Conservation (phyloP, 2,113 vertebrate genomes). For the Ceuthmochares aereus region DNA sequence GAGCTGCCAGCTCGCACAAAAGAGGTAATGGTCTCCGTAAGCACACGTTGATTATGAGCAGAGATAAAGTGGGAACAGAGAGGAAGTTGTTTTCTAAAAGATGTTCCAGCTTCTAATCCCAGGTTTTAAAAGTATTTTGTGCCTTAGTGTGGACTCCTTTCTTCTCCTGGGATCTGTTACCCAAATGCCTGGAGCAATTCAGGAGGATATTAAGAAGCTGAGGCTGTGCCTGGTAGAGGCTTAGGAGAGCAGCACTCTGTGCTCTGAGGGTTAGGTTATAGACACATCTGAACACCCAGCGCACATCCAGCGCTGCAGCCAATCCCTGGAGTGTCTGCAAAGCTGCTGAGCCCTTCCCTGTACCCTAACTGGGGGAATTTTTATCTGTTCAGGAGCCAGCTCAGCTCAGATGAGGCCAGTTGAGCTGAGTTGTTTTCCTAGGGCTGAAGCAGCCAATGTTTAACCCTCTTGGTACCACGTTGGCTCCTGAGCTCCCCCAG, state of each 20-base stretch:
- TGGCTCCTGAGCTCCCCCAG: not conserved
- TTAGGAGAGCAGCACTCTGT: not conserved
- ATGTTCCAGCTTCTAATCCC: not conserved
- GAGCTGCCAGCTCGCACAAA: conserved; percentile 73
- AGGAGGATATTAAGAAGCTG: not conserved
- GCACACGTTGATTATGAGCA: accelerated
- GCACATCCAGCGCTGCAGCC: too few species aligned
- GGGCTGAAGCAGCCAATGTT: not conserved
- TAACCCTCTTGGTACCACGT: not conserved
- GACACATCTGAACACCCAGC: too few species aligned
- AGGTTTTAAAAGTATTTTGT: not conserved
- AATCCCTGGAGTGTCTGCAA: too few species aligned
- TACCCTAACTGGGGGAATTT: accelerated
- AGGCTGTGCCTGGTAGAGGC: not conserved
- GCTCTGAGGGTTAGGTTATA: not conserved
- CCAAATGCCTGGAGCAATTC: not conserved
- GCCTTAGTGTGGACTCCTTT: not conserved
- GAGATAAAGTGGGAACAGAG: not conserved
- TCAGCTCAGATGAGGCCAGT: not conserved
- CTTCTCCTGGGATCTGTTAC: not conserved
- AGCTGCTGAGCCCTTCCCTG: accelerated
- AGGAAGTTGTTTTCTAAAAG: not conserved
- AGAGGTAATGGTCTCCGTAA: conserved; percentile 70
- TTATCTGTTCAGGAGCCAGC: not conserved
- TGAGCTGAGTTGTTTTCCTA: not conserved